phyloP scores from a whole-genome alignment of 2,888 invertebrate genomes.

The Isoperla grammatica region DNA sequence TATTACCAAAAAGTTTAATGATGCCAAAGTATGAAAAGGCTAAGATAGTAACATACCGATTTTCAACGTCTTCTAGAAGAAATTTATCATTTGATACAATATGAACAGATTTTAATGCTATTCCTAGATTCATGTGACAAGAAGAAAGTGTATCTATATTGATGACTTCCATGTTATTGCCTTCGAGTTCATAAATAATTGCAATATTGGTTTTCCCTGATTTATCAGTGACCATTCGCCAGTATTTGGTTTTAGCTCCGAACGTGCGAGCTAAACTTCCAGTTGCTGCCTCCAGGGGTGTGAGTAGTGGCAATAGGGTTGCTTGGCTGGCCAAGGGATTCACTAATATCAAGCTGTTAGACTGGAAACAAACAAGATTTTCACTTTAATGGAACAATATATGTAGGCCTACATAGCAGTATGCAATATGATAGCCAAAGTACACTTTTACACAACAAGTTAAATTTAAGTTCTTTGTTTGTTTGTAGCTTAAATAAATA shows the following conservation, averaged over 20 bases:
- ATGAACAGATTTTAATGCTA: constrained; percentile 39
- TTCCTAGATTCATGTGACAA: constrained; percentile 40
- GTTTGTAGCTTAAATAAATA: no score
- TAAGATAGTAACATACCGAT: constrained; percentile 28
- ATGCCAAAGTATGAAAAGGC: background rate
- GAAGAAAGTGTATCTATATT: constrained; percentile 38
- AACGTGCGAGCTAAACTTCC: constrained; percentile 36
- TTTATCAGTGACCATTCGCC: constrained; percentile 19
- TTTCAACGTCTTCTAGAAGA: constrained; percentile 40
- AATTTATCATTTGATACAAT: constrained; percentile 39
- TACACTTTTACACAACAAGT: no score
- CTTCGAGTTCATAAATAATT: constrained; percentile 34
- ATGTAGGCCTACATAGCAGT: no score
- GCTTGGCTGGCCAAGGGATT: constrained; percentile 37
- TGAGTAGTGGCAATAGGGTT: constrained; percentile 36
- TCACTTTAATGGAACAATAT: no score
- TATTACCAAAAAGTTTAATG: constrained; percentile 3
- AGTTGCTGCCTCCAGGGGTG: constrained; percentile 38
- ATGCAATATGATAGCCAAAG: no score
- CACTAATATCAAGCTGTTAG: constrained; percentile 40
- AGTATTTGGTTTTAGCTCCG: background rate
- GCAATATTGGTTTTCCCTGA: constrained; percentile 1
- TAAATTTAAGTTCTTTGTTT: no score
- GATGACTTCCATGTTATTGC: constrained; percentile 40
- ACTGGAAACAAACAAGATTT: constrained; percentile 29